These are phyloP conservation scores for Actinostola sp. DNA, from an alignment of 92 coral and sea anemone species.

Conservation along the genomic window DNA sequence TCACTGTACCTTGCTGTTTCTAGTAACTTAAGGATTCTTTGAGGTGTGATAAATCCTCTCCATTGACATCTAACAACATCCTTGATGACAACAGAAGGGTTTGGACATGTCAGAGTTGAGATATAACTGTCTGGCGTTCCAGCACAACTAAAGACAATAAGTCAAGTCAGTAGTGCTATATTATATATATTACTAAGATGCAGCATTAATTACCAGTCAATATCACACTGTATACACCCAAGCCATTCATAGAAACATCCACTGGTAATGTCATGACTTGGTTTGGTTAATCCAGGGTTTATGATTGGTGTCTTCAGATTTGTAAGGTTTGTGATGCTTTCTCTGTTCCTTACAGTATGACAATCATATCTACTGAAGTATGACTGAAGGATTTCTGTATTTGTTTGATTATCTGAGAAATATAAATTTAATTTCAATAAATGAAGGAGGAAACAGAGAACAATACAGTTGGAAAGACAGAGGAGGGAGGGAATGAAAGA, in stretches of 20 bases:
- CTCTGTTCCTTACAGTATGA: conserved; percentile 35
- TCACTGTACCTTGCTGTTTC: conserved; percentile 75
- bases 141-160: conserved; percentile 51
- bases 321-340: conserved; percentile 8
- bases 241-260: conserved; percentile 93
- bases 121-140: conserved; percentile 74
- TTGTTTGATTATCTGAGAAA: conserved; percentile 38
- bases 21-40: conserved; percentile 54
- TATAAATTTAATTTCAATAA: not conserved
- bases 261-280: conserved; percentile 33
- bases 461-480: not conserved
- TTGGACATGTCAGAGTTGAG: conserved; percentile 82
- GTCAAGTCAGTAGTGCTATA: not conserved
- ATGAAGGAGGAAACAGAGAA: not conserved
- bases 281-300: conserved; percentile 29
- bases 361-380: conserved; percentile 56
- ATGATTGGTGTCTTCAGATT: conserved; percentile 54
- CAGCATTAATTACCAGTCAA: conserved; percentile 79
- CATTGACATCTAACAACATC: conserved; percentile 66
- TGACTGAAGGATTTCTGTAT: conserved; percentile 45
- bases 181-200: not conserved
- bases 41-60: conserved; percentile 82
- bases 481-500: not conserved
- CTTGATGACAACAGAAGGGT: conserved; percentile 48
- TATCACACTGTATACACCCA: conserved; percentile 83